These are phyloP conservation scores for Temnothorax unifasciatus DNA, from an alignment of 2,888 invertebrate species.

Conservation along the genomic window DNA sequence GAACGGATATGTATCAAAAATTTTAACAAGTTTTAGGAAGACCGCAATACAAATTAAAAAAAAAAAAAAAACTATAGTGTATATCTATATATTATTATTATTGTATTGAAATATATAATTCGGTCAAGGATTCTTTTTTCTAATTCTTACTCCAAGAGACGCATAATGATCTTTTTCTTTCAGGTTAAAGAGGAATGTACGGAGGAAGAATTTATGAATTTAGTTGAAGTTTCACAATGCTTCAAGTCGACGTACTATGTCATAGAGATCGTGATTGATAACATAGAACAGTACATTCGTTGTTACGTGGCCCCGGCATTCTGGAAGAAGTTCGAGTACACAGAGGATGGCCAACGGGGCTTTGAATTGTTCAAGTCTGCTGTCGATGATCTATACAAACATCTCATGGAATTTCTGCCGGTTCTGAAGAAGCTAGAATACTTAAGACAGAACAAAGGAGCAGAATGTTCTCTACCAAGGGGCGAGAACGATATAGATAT, in stretches of 20 bases:
- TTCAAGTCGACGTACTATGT: slow-evolving; percentile 82
- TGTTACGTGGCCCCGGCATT: slow-evolving; percentile 89
- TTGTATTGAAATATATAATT: neutral
- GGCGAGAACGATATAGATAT: slow-evolving; percentile 88
- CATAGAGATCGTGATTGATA: slow-evolving; percentile 86
- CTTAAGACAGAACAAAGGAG: slow-evolving; percentile 80
- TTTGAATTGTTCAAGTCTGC: slow-evolving; percentile 90
- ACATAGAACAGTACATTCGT: slow-evolving; percentile 89
- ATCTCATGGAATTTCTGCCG: slow-evolving; percentile 87
- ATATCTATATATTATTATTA: slow-evolving; percentile 24
- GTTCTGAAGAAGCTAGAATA: slow-evolving; percentile 88
- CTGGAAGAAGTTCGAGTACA: slow-evolving; percentile 89
- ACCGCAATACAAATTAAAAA: neutral
- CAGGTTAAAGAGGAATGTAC: slow-evolving; percentile 78
- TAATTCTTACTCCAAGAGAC: neutral
- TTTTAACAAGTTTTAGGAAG: neutral
- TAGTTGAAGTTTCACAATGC: slow-evolving; percentile 81
- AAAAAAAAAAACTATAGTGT: too few species aligned
- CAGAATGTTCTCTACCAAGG: slow-evolving; percentile 85
- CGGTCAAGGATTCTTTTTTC: neutral
- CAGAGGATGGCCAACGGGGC: slow-evolving; percentile 88
- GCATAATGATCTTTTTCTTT: neutral
- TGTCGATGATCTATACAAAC: slow-evolving; percentile 89
- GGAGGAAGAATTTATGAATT: slow-evolving; percentile 84
- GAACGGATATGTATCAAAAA: neutral